Base-by-base conservation (phyloP, 2,113 vertebrate species). In the Deroptyus accipitrinus region DNA sequence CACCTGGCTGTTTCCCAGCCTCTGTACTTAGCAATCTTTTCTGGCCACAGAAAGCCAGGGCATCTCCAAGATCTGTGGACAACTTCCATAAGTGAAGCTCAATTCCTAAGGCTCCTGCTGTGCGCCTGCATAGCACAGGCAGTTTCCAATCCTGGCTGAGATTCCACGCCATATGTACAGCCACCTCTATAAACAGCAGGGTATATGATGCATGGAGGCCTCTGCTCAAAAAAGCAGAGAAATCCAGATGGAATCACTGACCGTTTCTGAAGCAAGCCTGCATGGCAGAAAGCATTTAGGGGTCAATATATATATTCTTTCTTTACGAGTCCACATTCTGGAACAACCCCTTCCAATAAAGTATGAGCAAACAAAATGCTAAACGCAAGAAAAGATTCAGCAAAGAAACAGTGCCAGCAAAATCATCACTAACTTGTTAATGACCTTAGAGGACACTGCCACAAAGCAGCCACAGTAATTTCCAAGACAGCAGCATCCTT, bases 111-210 rank as follows among this genome's bases (percentile, higher is more conserved):
- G 70, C 68, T 91, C 94, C 91, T 55, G 44, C 92, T 80, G 93
- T 25, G 94, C 35, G 94, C 42, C 74, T 83, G 51, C 27, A 73
- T 48, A 83, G 61, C 62, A 70, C 67, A 95, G 49, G 61, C 91
- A 85, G 79, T 80, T 92, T 91, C 78, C 92, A 82, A 72, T 30
- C 20, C 83, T 86, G 91, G 94, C 89, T 76, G 48, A 73, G 84
- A 84, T 94, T 92, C 55, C 55, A 33, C 17, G 52, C 96, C 95
- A 97, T 97, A 97, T 95, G 96, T 57, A 92, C 68, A 93, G 51
- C 68, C 54, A 84, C 69, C 63, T 92, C 96, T 75, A 83, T 57
- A 74, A 93, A 95, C 90, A 91, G 92, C 90, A 94, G 93, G 92
- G 70, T 77, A 92, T 59, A 44, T 55, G 82, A 93, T 77, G 82